Evolutionary conservation across 2,888 invertebrate species (phyloP), one percentile per base, ranked within the genome.

Genomic region (Andrena bicolor): DNA sequence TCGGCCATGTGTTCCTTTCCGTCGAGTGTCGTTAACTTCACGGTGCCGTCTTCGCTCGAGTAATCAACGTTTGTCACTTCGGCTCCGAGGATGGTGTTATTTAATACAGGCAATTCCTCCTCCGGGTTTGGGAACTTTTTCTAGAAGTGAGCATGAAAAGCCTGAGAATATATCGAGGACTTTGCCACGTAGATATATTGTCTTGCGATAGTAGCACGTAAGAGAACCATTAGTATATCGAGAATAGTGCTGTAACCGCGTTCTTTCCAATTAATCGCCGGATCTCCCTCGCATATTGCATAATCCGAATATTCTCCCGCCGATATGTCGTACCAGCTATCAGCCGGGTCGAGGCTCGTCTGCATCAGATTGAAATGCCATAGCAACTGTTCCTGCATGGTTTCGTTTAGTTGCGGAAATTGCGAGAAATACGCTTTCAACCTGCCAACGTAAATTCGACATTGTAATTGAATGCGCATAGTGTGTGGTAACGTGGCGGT

Each of bases 1-100:
- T 96, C 95, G 0, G 96, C 96, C 28, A 89, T 91, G 84, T 95
- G 96, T 0, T 88, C 84, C 0, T 94, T 90, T 0, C 96, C 96
- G 89, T 96, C 96, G 26, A 91, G 91, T 85, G 92, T 91, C 2
- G 83, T 81, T 6, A 93, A 26, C 48, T 76, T 84, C 3, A 88
- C 76, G 8, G 77, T 76, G 28, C 80, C 85, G 35, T 88, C 83
- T 10, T 76, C 60, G 53, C 56, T 63, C 4, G 80, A 83, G 63
- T 91, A 92, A 75, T 91, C 87, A 4, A 93, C 89, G 41, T 88
- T 86, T 0, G 80, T 71, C 10, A 93, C 92, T 87, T 92, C 90
- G 0, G 88, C 80, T 28, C 90, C 90, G 0, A 92, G 73, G 23
- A 90, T 35, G 2, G 89, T 92, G 13, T 92, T 90, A 23, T 92